Evolutionary conservation across 2,888 invertebrate species (phyloP).

Genomic region (Galerucella nymphaeae): DNA sequence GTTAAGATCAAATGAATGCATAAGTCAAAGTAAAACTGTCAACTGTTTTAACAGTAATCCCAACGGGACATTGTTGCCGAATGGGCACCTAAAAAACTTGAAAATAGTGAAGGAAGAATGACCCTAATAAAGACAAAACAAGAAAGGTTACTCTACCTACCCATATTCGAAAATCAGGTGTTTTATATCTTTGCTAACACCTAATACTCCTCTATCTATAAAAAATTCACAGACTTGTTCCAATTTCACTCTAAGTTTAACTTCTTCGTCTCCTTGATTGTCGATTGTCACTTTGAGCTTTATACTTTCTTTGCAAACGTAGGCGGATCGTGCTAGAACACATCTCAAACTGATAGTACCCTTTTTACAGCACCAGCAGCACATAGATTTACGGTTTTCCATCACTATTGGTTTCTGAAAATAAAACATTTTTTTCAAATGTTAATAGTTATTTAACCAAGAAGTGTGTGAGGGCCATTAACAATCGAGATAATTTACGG

Average conservation of each 20-base stretch:
- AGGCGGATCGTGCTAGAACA: constrained; percentile 78
- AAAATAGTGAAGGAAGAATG: too few relatives aligned
- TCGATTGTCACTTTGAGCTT: constrained; percentile 77
- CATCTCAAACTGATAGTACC: constrained; percentile 76
- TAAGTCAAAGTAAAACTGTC: too few relatives aligned
- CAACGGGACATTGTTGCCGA: too few relatives aligned
- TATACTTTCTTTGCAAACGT: constrained; percentile 79
- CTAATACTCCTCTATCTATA: constrained; percentile 79
- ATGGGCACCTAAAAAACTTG: too few relatives aligned
- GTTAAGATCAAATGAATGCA: too few relatives aligned
- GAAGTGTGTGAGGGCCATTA: too few relatives aligned
- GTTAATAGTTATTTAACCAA: too few relatives aligned
- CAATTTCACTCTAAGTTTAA: constrained; percentile 59
- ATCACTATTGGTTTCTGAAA: constrained; percentile 73
- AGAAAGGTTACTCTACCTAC: constrained; percentile 48
- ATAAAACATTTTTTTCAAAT: too few relatives aligned
- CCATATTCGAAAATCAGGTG: constrained; percentile 78
- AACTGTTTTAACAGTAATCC: too few relatives aligned
- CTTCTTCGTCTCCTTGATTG: constrained; percentile 69
- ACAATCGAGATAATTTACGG: too few relatives aligned
- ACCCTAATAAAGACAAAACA: not conserved
- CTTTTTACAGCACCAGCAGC: constrained; percentile 79
- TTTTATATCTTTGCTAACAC: constrained; percentile 75
- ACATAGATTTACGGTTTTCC: constrained; percentile 73
- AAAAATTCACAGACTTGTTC: constrained; percentile 79